phyloP scores from a whole-genome alignment of 2,888 invertebrate species.

The Microplitis deprimator region DNA sequence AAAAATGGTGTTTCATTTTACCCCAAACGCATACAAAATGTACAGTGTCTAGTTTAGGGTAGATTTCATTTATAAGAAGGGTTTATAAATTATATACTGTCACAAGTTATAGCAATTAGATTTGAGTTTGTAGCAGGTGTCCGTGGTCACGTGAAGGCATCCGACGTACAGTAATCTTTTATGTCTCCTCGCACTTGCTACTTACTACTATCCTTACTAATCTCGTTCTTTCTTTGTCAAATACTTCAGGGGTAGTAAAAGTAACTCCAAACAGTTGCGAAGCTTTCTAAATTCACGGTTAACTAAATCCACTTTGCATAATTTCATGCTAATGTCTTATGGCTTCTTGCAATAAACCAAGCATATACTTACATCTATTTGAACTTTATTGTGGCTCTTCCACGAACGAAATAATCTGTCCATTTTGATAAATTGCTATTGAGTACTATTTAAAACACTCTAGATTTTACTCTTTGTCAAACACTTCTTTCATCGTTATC shows the following conservation, averaged over 20 bases:
- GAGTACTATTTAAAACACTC: neutral
- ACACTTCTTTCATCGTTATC: constrained; percentile 21
- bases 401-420: constrained; percentile 65
- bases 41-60: neutral
- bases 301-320: constrained; percentile 53
- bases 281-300: constrained; percentile 46
- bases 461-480: constrained; percentile 26
- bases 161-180: constrained; percentile 27
- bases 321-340: constrained; percentile 51
- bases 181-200: constrained; percentile 1
- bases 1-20: no score
- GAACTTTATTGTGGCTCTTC: constrained; percentile 65
- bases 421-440: constrained; percentile 53
- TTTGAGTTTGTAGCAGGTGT: constrained; percentile 33
- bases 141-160: constrained; percentile 35
- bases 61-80: neutral
- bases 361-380: constrained; percentile 64
- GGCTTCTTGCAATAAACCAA: constrained; percentile 37
- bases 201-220: constrained; percentile 1
- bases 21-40: no score
- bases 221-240: constrained; percentile 2
- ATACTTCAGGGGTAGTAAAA: neutral
- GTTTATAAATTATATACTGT: neutral
- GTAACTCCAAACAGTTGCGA: neutral
- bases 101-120: constrained; percentile 39